Evolutionary conservation across 2,888 invertebrate species (phyloP), one percentile per base, ranked within the genome.

Genomic region (Graphium colonna): DNA sequence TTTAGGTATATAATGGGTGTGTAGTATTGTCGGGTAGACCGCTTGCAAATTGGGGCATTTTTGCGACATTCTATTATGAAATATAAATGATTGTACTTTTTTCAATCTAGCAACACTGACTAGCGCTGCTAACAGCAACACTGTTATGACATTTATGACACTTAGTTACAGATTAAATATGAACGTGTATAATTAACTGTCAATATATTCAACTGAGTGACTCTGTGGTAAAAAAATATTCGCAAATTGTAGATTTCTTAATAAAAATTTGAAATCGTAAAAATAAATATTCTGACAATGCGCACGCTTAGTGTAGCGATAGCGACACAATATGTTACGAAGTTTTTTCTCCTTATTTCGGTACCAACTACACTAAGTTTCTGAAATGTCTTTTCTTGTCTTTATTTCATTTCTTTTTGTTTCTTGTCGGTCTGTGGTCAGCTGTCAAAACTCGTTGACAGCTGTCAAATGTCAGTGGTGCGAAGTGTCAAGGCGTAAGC

Each of bases 11-110:
- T 28, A 16, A 39, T 13, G 39, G 46, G 28, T 51, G 16, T 33
- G 44, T 51, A 51, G 36, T 18, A 15, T 5, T 42, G 42, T 39
- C 33, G 33, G 33, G 33, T 39, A 33, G 44, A 16, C 31, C 26
- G 40, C 39, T 40, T 40, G 10, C 9, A 10, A 33, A 33, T n/a
- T 10, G n/a, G 36, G 45, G 17, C 31, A 17, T 41, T 41, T 42
- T 36, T 33, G n/a, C 21, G 21, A 21, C 21, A 21, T n/a, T n/a
- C n/a, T n/a, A n/a, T n/a, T 21, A 21, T 21, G 5, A 21, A 21
- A 21, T 21, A 21, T n/a, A n/a, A n/a, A n/a, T n/a, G n/a, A n/a
- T n/a, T n/a, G 5, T 31, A 1, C 21, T 21, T 36, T 46, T 38
- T 9, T 36, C 13, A 38, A 16, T 38, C 12, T 48, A 10, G 40